A percentile compares a stretch with the other conserved stretches of the same genome.
These are phyloP conservation scores for Merops nubicus DNA, from an alignment of 2,113 vertebrate species.

Conservation along the genomic window DNA sequence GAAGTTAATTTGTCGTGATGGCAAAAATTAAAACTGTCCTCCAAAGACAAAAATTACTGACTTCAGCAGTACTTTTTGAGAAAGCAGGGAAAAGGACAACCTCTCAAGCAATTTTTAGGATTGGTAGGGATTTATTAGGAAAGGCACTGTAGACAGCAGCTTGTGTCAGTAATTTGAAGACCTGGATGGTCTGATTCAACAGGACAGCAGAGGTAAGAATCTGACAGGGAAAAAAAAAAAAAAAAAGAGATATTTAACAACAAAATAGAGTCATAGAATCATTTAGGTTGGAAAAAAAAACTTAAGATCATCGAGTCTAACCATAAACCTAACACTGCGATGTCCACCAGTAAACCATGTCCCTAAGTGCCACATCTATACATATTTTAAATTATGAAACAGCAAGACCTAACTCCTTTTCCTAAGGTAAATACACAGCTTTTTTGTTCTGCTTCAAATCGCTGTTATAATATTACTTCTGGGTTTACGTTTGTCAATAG, in stretches of 20 bases:
- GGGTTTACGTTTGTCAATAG: accelerated
- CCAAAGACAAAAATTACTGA: neutral
- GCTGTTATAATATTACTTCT: neutral
- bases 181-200: neutral
- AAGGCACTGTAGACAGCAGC: neutral
- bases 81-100: neutral
- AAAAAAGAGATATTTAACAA: too few species aligned
- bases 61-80: neutral
- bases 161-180: neutral
- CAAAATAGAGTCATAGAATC: neutral
- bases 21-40: neutral
- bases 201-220: neutral
- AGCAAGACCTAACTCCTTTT: neutral
- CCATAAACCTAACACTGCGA: neutral
- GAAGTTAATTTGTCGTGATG: neutral
- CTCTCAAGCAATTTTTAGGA: neutral
- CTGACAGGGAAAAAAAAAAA: neutral
- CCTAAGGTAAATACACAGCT: neutral
- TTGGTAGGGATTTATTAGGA: neutral
- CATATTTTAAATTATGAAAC: neutral
- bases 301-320: neutral
- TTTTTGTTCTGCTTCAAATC: neutral
- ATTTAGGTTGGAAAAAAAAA: neutral
- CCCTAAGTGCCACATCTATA: neutral
- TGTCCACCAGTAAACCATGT: neutral